Base-by-base conservation (phyloP, 2,888 invertebrate species). In the Xestia sexstrigata region DNA sequence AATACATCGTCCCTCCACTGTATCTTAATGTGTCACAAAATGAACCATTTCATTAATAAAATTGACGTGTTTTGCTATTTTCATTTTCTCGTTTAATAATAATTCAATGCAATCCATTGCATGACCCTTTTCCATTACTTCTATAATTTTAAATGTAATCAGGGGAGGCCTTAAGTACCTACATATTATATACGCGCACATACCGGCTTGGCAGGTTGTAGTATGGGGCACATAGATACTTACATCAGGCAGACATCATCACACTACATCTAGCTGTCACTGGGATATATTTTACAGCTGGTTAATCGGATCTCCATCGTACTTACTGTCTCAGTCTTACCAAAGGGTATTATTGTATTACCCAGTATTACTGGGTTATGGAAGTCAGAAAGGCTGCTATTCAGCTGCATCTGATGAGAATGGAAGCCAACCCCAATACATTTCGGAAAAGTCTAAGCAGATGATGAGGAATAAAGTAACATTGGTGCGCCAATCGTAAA, bases 21-120 rank as follows among this genome's bases (percentile, higher is more conserved):
- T 82, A 74, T 66, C 62, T 70, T 70, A 66, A 63, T 70, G 70
- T 82, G 60, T 75, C 71, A 71, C 70, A 69, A 68, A 74, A 84
- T 84, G 70, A 84, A 75, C 84, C 15, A 74, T 74, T 78, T 78
- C 60, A 47, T 84, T 65, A 82, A 75, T 82, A 82, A 82, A 82
- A 82, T 84, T 82, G 75, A 84, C 70, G 82, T 84, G 84, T 71
- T 65, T 80, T 84, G 65, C 70, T 82, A 71, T 79, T 81, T 83
- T 83, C 0, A 55, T 83, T 81, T 81, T 81, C 45, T 78, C 70
- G 45, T 70, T 35, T 58, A 65, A 23, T 74, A 58, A 35, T n/a
- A 58, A 45, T 45, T 45, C 2, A 65, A 23, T 58, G 20, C n/a
- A 42, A 62, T 49, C 7, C 23, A 39, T 45, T 52, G 49, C 49